Evolutionary conservation across 1,140 invertebrate species (phyloP).

Genomic region (Cydia pomonella): DNA sequence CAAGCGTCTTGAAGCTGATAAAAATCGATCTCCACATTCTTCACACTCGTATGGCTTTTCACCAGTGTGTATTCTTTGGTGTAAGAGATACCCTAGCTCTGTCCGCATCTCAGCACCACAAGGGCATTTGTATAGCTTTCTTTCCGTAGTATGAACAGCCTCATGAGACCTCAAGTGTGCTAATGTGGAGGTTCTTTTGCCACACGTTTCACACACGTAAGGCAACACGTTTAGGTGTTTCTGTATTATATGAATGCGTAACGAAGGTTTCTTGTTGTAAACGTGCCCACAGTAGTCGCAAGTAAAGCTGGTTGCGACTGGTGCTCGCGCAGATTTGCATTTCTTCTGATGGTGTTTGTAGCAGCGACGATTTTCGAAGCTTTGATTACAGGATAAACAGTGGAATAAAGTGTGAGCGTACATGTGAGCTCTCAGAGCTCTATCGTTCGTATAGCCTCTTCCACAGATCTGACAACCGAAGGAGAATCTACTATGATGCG

Average conservation of each 20-base stretch:
- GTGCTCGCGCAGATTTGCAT: conserved; percentile 41
- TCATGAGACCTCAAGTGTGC: conserved; percentile 70
- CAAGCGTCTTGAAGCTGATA: conserved; percentile 66
- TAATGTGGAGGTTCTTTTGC: conserved; percentile 68
- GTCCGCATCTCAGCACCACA: conserved; percentile 66
- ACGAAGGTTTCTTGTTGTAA: conserved; percentile 66
- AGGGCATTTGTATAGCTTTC: conserved; percentile 62
- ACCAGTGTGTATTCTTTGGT: conserved; percentile 84
- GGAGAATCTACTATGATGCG: conserved; percentile 37
- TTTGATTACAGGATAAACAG: conserved; percentile 51
- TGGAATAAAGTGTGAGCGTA: conserved; percentile 60
- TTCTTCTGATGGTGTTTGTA: conserved; percentile 52
- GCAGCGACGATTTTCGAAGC: conserved; percentile 63
- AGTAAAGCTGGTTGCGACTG: conserved; percentile 43
- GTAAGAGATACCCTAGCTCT: conserved; percentile 61
- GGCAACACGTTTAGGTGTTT: conserved; percentile 73
- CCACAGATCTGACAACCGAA: conserved; percentile 54
- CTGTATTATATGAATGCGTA: conserved; percentile 70
- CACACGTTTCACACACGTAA: conserved; percentile 67
- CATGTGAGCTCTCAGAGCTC: conserved; percentile 55
- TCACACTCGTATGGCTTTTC: conserved; percentile 88
- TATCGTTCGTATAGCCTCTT: conserved; percentile 48
- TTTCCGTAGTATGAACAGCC: conserved; percentile 58
- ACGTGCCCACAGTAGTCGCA: conserved; percentile 67
- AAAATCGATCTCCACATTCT: conserved; percentile 82